These are phyloP conservation scores for Dasyprocta punctata DNA, from an alignment of 2,113 vertebrate species.

Conservation along the genomic window DNA sequence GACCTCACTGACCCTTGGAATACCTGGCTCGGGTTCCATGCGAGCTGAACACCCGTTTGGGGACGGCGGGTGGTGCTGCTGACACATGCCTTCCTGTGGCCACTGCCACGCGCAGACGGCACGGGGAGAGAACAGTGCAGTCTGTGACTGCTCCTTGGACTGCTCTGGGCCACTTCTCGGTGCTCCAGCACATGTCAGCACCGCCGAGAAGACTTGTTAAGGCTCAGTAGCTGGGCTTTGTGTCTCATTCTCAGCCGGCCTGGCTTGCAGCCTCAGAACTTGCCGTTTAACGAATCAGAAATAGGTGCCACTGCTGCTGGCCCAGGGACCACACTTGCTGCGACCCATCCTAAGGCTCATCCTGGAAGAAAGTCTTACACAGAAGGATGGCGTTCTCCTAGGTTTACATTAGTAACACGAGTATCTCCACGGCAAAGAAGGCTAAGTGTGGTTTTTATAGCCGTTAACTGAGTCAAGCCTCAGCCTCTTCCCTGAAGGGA, in stretches of 20 bases:
- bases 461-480: background rate
- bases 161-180: background rate
- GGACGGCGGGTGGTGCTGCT: rapidly evolving
- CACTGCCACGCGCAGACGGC: background rate
- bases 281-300: background rate
- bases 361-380: background rate
- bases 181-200: background rate
- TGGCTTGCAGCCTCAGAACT: background rate
- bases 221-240: background rate
- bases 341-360: background rate
- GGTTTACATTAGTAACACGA: background rate
- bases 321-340: background rate
- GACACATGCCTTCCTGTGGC: background rate
- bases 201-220: background rate
- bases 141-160: background rate
- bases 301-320: background rate
- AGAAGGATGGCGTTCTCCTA: background rate
- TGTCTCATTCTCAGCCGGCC: background rate
- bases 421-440: background rate
- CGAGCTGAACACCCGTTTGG: background rate
- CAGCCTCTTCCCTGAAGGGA: background rate
- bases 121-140: background rate
- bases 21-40: background rate
- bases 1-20: background rate
- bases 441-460: constrained; percentile 13